phyloP scores from a whole-genome alignment of 2,113 vertebrate species.

The Podilymbus podiceps region DNA sequence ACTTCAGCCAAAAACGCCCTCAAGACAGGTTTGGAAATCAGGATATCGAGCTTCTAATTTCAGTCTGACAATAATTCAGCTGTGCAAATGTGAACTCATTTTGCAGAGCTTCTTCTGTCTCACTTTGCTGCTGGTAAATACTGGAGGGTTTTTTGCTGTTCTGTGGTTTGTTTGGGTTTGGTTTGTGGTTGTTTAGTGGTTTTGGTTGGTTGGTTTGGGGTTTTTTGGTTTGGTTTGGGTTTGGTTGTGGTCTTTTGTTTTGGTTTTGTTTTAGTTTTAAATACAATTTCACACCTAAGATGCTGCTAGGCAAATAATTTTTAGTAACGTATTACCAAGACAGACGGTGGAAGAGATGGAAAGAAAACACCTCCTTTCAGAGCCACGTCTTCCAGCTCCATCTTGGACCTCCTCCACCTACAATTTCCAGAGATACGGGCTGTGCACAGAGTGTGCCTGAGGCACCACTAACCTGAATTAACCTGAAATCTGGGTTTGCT shows the following conservation, averaged over 20 bases:
- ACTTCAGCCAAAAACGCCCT: not conserved
- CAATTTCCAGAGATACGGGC: not conserved
- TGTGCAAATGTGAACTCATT: not conserved
- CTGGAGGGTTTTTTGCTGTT: not conserved
- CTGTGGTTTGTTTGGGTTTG: too few species aligned
- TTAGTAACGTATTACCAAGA: not conserved
- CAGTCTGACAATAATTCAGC: not conserved
- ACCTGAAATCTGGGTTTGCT: not conserved
- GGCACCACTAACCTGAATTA: not conserved
- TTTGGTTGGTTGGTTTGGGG: not conserved
- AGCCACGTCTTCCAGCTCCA: not conserved
- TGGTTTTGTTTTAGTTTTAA: not conserved
- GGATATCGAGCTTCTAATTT: not conserved
- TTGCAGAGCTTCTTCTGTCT: not conserved
- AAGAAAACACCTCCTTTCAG: not conserved
- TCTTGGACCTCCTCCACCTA: not conserved
- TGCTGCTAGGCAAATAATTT: not conserved
- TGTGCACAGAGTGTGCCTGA: not conserved
- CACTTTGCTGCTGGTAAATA: not conserved
- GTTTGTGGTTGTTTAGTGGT: not conserved
- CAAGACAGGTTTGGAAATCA: not conserved
- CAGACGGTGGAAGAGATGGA: not conserved
- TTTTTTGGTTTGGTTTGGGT: not conserved
- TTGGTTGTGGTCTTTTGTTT: too few species aligned
- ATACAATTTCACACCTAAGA: not conserved